These are phyloP conservation scores for Plagodis dolabraria DNA, from an alignment of 2,888 invertebrate species.

Conservation along the genomic window DNA sequence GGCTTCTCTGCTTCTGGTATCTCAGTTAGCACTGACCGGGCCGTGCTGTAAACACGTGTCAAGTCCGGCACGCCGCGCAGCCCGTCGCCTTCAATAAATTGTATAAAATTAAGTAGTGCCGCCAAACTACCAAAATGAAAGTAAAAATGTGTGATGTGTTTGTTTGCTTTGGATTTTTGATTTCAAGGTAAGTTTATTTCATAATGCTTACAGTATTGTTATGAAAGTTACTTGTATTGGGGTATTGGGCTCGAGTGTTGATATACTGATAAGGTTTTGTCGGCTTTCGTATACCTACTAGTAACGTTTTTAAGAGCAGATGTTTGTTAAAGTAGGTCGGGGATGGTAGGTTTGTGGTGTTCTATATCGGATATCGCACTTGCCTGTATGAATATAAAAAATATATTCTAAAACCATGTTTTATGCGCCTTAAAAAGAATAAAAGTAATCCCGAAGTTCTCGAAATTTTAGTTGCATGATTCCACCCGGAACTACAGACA, in stretches of 20 bases:
- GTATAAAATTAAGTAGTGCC: not conserved
- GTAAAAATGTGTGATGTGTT: conserved; percentile 27
- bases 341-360: too few species aligned
- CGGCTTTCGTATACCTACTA: too few species aligned
- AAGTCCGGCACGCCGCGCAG: not conserved
- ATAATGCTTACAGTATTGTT: conserved; percentile 1
- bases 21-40: not conserved
- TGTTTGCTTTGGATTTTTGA: conserved; percentile 23
- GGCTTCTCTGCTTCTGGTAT: too few species aligned
- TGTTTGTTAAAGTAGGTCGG: too few species aligned
- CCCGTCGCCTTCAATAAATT: not conserved
- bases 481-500: too few species aligned
- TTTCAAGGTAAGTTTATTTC: conserved; percentile 29
- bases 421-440: too few species aligned
- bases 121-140: conserved; percentile 11
- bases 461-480: too few species aligned
- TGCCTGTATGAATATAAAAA: too few species aligned
- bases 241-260: conserved; percentile 3
- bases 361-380: too few species aligned
- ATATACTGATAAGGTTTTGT: conserved; percentile 2
- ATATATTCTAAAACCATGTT: too few species aligned
- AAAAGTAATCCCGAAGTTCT: too few species aligned
- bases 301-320: too few species aligned
- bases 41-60: not conserved
- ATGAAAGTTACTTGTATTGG: not conserved